These are phyloP conservation scores for Hydrochoerus hydrochaeris DNA, from an alignment of 2,113 vertebrate species.

Conservation along the genomic window DNA sequence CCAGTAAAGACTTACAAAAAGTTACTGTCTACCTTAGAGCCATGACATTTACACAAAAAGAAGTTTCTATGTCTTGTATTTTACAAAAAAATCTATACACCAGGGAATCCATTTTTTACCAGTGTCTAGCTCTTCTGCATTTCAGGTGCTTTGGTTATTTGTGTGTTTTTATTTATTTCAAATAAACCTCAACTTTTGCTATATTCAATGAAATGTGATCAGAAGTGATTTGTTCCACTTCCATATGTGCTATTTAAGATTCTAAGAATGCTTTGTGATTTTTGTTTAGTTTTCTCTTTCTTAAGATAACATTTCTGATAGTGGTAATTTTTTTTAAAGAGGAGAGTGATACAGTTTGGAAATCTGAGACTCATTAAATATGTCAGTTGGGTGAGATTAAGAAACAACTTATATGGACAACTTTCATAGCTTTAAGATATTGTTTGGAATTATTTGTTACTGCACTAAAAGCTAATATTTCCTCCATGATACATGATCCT, in stretches of 20 bases:
- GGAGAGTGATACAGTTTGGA: background rate
- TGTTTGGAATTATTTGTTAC: background rate
- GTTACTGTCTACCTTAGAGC: conserved; percentile 52
- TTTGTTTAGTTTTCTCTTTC: background rate
- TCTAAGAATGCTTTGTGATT: background rate
- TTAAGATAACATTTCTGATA: background rate
- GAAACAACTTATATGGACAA: background rate
- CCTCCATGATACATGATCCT: background rate
- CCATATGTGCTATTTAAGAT: background rate
- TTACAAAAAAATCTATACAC: conserved; percentile 4
- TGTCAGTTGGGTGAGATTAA: background rate
- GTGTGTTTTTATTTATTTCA: background rate
- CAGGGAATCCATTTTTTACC: background rate
- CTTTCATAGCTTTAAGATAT: background rate
- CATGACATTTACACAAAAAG: conserved; percentile 65
- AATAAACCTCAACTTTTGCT: background rate
- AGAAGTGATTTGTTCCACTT: conserved; percentile 3
- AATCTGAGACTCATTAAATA: background rate
- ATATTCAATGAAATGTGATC: background rate
- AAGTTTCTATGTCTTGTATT: conserved; percentile 44
- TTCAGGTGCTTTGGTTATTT: background rate
- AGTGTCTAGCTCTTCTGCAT: conserved; percentile 1
- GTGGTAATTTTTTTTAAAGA: background rate
- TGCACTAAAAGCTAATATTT: background rate
- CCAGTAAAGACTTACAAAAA: conserved; percentile 54